Evolutionary conservation across 1,140 invertebrate genomes (phyloP).

Genomic region (Saccostrea echinata): DNA sequence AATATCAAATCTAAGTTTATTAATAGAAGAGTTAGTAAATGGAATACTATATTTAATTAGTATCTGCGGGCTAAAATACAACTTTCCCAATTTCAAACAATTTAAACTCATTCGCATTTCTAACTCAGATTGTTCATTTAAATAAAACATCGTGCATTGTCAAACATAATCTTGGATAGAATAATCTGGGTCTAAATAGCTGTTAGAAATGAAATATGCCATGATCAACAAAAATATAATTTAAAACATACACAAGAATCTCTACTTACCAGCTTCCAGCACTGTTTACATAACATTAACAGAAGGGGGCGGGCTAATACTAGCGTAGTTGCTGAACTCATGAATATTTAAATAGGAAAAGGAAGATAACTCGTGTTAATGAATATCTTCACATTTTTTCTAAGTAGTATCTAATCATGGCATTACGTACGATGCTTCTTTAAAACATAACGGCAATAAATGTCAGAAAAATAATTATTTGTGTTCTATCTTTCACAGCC

Average conservation of each 20-base stretch:
- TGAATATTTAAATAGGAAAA: slow-evolving; percentile 11
- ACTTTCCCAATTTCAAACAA: no score
- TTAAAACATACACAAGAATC: background rate
- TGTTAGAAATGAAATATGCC: background rate
- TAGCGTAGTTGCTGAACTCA: background rate
- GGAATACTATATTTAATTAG: no score
- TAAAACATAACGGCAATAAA: background rate
- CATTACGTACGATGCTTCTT: background rate
- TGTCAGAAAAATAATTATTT: background rate
- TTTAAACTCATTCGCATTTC: no score
- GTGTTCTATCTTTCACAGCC: background rate
- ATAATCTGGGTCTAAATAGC: no score
- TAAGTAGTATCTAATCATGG: no score
- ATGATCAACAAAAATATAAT: slow-evolving; percentile 17
- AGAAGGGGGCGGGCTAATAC: background rate
- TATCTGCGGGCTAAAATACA: no score
- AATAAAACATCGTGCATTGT: no score
- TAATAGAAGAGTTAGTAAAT: no score
- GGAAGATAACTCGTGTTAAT: slow-evolving; percentile 29
- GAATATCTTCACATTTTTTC: background rate
- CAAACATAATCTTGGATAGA: no score
- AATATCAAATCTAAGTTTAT: no score
- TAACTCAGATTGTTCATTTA: no score
- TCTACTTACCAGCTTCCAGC: slow-evolving; percentile 26
- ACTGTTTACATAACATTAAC: slow-evolving; percentile 34